Evolutionary conservation across 2,113 vertebrate genomes (phyloP), one percentile per base, ranked within the genome.

Genomic region (Varanus salvator): DNA sequence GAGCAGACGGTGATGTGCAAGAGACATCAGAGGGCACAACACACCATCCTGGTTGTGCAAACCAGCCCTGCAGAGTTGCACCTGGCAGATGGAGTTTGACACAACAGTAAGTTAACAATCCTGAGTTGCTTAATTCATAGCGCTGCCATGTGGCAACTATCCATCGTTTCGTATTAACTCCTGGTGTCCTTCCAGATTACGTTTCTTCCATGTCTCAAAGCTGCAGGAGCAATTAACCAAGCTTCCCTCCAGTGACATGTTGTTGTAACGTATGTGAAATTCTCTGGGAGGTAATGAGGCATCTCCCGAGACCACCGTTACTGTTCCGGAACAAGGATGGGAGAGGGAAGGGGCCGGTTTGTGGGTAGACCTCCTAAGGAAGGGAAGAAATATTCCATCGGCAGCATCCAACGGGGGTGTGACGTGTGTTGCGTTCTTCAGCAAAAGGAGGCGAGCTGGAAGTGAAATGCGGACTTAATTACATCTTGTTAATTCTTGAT

Each of bases 251-350:
- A 3, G 9, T 8, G 12, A 57, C 29, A 57, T 12, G 31, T 85
- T 29, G 68, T 52, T 29, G 14, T n/a, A 54, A 23, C 31, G 29
- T 21, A 21, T 54, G 69, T 29, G 31, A 54, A 54, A 21, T 85
- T 27, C 23, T 38, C 69, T 54, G 8, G 85, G 25, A 86, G 85
- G 72, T 44, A 60, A 75, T 57, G 57, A 48, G 80, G 38, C 57
- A 8, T 60, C 54, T 57, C 72, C 27, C 31, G 85, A 86, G 87
- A 87, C 92, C 89, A 91, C 90, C 87, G 85, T 72, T 82, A 34
- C 29, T 78, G 86, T 64, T n/a, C 34, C 2, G 88, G 80, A 87
- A 80, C 25, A 50, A 19, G 66, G 91, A 44, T 2, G 31, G 3
- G 68, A 25, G 15, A 44, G 86, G 21, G 19, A 8, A 17, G 66